Evolutionary conservation across 2,888 invertebrate species (phyloP), one percentile per base, ranked within the genome.

Genomic region (Clepsis dumicolana): DNA sequence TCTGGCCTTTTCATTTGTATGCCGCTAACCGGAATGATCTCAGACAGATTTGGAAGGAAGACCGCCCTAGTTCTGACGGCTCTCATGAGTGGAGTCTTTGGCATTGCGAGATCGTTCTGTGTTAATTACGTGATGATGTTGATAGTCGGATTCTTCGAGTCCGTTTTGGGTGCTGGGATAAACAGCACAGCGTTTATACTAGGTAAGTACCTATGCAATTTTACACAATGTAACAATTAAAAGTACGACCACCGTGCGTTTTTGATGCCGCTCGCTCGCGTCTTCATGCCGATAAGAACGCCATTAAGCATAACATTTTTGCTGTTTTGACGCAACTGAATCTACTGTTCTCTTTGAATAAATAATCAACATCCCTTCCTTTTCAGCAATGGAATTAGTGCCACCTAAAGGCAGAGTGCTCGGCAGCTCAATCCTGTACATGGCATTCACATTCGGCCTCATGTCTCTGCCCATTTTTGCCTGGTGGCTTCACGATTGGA

Each of bases 301-400:
- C n/a, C n/a, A n/a, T n/a, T n/a, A n/a, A n/a, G n/a, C n/a, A n/a
- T n/a, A n/a, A n/a, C n/a, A n/a, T n/a, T n/a, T n/a, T n/a, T n/a
- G n/a, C n/a, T n/a, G n/a, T n/a, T n/a, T n/a, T n/a, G n/a, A n/a
- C n/a, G n/a, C n/a, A n/a, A n/a, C n/a, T n/a, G n/a, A n/a, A n/a
- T n/a, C n/a, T n/a, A n/a, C n/a, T n/a, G n/a, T n/a, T n/a, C n/a
- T n/a, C n/a, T n/a, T n/a, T n/a, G n/a, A n/a, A n/a, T n/a, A n/a
- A n/a, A n/a, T 38, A n/a, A 12, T n/a, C n/a, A n/a, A 38, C n/a
- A 4, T 4, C 7, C 0, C 8, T 14, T 75, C 67, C 24, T 65
- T 93, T 91, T 53, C 87, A 96, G 96, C 96, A 25, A 95, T 97
- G 85, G 98, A 98, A 84, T 89, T 97, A 71, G 97, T 97, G 1